Percentiles rank a stretch among this genome's conserved stretches.
phyloP scores from a whole-genome alignment of 1,140 invertebrate species.

The Apis cerana region DNA sequence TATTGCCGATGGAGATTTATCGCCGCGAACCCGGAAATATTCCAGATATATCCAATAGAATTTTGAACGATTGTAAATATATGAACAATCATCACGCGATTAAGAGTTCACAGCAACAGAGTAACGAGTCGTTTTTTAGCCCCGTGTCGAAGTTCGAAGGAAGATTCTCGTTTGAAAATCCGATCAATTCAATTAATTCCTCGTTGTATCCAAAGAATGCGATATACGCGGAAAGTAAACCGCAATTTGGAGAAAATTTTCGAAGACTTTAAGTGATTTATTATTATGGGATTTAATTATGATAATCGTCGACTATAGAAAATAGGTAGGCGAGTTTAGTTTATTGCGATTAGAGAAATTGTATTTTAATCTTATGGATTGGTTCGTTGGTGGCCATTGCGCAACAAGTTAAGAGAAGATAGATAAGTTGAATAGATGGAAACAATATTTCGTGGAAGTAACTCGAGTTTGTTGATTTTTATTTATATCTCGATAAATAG shows the following conservation, averaged over 20 bases:
- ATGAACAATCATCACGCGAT: not conserved
- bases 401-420: not conserved
- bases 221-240: no score
- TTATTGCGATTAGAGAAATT: not conserved
- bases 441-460: not conserved
- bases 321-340: no score
- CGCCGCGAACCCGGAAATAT: not conserved
- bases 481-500: constrained; percentile 9
- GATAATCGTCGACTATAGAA: not conserved
- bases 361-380: not conserved
- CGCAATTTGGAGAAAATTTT: not conserved
- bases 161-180: not conserved
- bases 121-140: no score
- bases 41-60: not conserved
- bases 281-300: not conserved
- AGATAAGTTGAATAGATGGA: not conserved
- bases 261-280: not conserved
- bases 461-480: not conserved
- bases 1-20: not conserved
- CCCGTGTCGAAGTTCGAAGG: not conserved
- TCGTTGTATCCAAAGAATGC: not conserved
- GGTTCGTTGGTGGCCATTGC: constrained; percentile 13
- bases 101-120: not conserved
- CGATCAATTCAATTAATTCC: not conserved
- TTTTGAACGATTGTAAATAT: not conserved